These are phyloP conservation scores for Cyphomyrus discorhynchus DNA, from an alignment of 2,113 vertebrate genomes.

Conservation along the genomic window DNA sequence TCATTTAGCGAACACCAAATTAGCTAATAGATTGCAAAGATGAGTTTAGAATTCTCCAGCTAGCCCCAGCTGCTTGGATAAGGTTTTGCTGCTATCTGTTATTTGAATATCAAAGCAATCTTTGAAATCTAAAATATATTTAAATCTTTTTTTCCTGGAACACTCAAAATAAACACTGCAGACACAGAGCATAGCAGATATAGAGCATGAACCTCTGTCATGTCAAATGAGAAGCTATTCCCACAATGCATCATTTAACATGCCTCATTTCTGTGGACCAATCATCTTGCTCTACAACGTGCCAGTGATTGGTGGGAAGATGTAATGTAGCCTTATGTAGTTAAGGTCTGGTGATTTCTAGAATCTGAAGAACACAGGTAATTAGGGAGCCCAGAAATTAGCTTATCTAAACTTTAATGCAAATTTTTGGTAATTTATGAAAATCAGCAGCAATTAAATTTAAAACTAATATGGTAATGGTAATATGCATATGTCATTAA, in stretches of 20 bases:
- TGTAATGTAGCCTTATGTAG: background rate
- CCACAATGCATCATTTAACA: background rate
- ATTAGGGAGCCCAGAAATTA: background rate
- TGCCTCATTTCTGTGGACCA: background rate
- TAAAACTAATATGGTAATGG: background rate
- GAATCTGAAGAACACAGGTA: background rate
- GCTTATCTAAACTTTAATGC: background rate
- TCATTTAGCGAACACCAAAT: background rate
- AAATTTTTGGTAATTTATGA: background rate
- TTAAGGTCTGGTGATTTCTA: background rate
- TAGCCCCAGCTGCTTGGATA: background rate
- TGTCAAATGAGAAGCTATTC: background rate
- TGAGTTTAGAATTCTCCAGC: background rate
- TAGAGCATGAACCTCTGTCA: background rate
- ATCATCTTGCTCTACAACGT: background rate
- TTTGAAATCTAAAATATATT: background rate
- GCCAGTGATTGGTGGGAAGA: background rate
- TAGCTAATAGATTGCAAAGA: background rate
- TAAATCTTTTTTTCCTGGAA: background rate
- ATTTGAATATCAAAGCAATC: background rate
- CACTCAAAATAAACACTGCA: background rate
- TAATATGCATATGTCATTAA: background rate
- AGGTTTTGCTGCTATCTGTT: background rate
- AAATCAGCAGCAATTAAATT: background rate
- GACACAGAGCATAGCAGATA: background rate